phyloP scores from a whole-genome alignment of 2,113 vertebrate genomes.

The Gasterosteus nipponicus region DNA sequence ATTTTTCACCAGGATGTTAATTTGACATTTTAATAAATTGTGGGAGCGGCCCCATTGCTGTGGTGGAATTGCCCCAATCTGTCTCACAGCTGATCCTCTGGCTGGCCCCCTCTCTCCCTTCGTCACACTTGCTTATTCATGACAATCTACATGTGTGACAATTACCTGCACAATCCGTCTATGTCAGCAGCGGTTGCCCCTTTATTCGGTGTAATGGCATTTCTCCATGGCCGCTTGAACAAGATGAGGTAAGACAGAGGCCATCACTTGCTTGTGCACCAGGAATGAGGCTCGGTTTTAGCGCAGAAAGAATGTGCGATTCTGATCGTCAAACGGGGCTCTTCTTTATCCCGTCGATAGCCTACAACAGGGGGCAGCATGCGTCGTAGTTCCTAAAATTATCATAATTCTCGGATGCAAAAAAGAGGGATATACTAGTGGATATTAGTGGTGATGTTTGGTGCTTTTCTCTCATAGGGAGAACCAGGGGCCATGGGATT shows the following conservation, averaged over 20 bases:
- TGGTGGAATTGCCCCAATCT: slow-evolving; percentile 81
- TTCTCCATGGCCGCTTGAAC: slow-evolving; percentile 64
- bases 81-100: slow-evolving; percentile 80
- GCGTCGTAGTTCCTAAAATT: slow-evolving; percentile 45
- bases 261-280: slow-evolving; percentile 55
- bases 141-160: slow-evolving; percentile 82
- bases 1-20: slow-evolving; percentile 83
- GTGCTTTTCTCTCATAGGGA: slow-evolving; percentile 83
- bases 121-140: slow-evolving; percentile 74
- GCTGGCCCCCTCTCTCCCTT: slow-evolving; percentile 64
- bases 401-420: neutral
- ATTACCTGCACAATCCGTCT: slow-evolving; percentile 78
- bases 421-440: slow-evolving; percentile 2
- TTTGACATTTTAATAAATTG: slow-evolving; percentile 87
- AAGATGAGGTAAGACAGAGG: slow-evolving; percentile 66
- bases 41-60: slow-evolving; percentile 62
- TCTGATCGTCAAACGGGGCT: slow-evolving; percentile 54
- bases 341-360: slow-evolving; percentile 44
- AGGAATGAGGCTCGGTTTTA: slow-evolving; percentile 69
- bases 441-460: slow-evolving; percentile 22
- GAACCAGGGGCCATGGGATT: slow-evolving; percentile 94
- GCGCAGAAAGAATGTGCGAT: slow-evolving; percentile 51
- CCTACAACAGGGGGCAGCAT: slow-evolving; percentile 43
- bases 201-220: slow-evolving; percentile 65
- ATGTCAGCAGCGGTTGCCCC: slow-evolving; percentile 63